Percentiles rank a stretch among this genome's conserved stretches.
Conservation (phyloP, 1,140 invertebrate genomes). For the Diplogasteroides magnus region DNA sequence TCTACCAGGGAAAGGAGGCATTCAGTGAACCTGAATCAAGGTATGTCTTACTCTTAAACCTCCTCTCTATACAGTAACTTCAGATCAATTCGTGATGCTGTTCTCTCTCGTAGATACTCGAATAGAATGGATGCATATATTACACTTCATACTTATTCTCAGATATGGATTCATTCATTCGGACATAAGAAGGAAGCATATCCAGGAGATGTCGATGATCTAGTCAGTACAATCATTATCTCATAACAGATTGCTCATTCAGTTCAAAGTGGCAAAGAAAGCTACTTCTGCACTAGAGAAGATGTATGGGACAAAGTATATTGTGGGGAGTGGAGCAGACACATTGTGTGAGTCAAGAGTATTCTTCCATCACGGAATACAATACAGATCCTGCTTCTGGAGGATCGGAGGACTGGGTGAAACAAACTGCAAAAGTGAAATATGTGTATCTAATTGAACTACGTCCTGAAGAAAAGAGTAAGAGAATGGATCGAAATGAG, state of each 20-base stretch:
- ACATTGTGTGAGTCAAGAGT: constrained; percentile 36
- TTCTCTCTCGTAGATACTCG: constrained; percentile 45
- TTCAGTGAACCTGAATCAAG: constrained; percentile 54
- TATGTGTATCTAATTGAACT: constrained; percentile 52
- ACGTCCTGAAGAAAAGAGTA: constrained; percentile 54
- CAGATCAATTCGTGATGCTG: constrained; percentile 45
- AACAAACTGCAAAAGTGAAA: constrained; percentile 46
- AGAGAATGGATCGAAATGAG: neutral
- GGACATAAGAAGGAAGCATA: constrained; percentile 52
- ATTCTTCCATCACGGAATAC: constrained; percentile 10
- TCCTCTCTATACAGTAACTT: constrained; percentile 5
- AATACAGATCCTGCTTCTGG: constrained; percentile 51
- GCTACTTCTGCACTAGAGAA: constrained; percentile 42
- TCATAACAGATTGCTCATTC: neutral
- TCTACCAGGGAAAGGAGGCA: constrained; percentile 47
- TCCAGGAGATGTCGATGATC: constrained; percentile 52
- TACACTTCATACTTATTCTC: constrained; percentile 55
- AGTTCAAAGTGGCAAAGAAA: constrained; percentile 52
- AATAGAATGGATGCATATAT: constrained; percentile 50
- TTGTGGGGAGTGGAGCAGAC: constrained; percentile 51
- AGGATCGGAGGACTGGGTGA: constrained; percentile 54
- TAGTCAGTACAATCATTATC: constrained; percentile 29
- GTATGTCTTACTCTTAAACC: constrained; percentile 15
- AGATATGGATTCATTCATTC: constrained; percentile 56
- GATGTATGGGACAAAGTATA: constrained; percentile 54